phyloP scores from a whole-genome alignment of 2,888 invertebrate species.

The Tubiluchus corallicola region DNA sequence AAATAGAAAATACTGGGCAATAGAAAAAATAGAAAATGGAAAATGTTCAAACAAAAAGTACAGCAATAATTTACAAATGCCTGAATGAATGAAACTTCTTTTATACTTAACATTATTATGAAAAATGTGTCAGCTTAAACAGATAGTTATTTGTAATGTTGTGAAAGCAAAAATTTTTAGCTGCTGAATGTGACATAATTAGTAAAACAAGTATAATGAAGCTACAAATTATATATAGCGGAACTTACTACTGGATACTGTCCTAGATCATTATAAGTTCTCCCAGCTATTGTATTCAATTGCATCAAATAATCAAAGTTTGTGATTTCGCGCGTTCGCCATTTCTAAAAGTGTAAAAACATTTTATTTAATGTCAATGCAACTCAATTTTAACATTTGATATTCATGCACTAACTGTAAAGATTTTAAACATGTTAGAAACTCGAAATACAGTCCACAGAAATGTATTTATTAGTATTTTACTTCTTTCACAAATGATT shows the following conservation, averaged over 20 bases:
- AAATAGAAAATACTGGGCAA: neutral
- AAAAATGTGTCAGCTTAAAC: too few relatives aligned
- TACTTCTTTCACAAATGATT: conserved; percentile 4
- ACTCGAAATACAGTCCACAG: too few relatives aligned
- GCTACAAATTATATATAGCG: too few relatives aligned
- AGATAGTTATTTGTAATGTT: too few relatives aligned
- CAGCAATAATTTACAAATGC: conserved; percentile 4
- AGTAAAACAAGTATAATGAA: too few relatives aligned
- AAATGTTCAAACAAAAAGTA: conserved; percentile 6
- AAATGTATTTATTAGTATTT: neutral
- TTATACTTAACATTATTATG: conserved; percentile 4
- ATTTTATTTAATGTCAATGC: too few relatives aligned
- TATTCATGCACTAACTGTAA: too few relatives aligned
- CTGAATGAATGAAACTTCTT: conserved; percentile 2
- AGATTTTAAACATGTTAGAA: too few relatives aligned
- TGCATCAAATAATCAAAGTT: conserved; percentile 35
- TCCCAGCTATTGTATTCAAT: conserved; percentile 34
- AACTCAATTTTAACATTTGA: too few relatives aligned
- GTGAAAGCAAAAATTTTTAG: too few relatives aligned
- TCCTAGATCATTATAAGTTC: conserved; percentile 34
- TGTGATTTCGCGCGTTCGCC: conserved; percentile 35
- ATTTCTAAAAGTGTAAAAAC: conserved; percentile 26
- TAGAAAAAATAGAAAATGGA: too few relatives aligned
- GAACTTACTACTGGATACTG: conserved; percentile 33
- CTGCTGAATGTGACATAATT: too few relatives aligned